Evolutionary conservation across 2,113 vertebrate genomes (phyloP).

Genomic region (Alethe diademata): DNA sequence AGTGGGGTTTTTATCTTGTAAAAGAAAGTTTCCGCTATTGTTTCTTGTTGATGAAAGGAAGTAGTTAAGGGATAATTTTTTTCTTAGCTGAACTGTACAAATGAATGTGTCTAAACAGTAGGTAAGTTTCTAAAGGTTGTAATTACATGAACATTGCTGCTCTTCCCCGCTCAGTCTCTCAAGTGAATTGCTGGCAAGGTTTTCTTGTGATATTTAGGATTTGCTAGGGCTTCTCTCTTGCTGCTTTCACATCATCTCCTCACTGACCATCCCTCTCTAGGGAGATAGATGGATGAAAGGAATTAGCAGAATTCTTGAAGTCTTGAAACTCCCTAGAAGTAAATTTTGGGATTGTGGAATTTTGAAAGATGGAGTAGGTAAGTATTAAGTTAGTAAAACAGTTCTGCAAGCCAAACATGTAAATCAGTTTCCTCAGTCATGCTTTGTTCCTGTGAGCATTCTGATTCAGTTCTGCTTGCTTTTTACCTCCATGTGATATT

Average conservation of each 20-base stretch:
- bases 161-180: not conserved
- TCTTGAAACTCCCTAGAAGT: constrained; percentile 22
- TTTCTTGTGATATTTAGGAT: not conserved
- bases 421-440: not conserved
- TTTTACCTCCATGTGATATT: fast-evolving
- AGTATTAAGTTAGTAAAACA: not conserved
- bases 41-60: not conserved
- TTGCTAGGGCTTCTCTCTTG: not conserved
- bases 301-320: constrained; percentile 11
- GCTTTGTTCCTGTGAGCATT: not conserved
- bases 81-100: not conserved
- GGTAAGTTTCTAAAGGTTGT: not conserved
- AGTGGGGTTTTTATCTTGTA: not conserved
- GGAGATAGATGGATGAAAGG: not conserved
- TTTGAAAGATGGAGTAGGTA: constrained; percentile 3
- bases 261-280: not conserved
- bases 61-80: not conserved
- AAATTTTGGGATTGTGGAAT: not conserved
- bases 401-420: not conserved
- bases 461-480: not conserved
- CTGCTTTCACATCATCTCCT: not conserved
- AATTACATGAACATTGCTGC: not conserved
- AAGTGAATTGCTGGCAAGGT: not conserved
- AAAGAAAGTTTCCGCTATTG: not conserved
- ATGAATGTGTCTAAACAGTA: not conserved